Conservation (phyloP, 1,140 invertebrate genomes). For the Anastrepha obliqua region DNA sequence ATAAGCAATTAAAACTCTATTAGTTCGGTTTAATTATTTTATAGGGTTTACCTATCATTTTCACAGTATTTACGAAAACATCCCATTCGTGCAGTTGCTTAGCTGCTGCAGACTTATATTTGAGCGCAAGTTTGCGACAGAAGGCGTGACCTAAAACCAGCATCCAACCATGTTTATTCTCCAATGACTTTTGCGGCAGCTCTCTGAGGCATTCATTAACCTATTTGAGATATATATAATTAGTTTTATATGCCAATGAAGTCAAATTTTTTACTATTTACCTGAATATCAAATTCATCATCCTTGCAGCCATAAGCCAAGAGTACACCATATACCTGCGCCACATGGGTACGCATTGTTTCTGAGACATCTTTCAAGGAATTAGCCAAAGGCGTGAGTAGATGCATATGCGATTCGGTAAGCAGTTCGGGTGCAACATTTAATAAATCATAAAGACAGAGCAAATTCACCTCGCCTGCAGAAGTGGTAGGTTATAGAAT, state of each 20-base stretch:
- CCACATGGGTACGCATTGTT: conserved; percentile 67
- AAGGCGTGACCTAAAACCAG: conserved; percentile 70
- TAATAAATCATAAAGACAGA: conserved; percentile 70
- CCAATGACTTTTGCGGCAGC: conserved; percentile 67
- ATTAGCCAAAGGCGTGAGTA: conserved; percentile 66
- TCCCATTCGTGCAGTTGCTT: conserved; percentile 60
- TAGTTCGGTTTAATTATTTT: not conserved
- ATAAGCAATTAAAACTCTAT: not conserved
- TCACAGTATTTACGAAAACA: conserved; percentile 67
- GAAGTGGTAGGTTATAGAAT: not conserved
- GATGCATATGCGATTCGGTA: conserved; percentile 66
- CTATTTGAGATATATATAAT: conserved; percentile 37
- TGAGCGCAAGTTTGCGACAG: conserved; percentile 62
- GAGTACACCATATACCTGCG: conserved; percentile 70
- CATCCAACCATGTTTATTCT: conserved; percentile 72
- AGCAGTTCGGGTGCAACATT: conserved; percentile 69
- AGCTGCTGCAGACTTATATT: conserved; percentile 60
- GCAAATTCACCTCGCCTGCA: conserved; percentile 67
- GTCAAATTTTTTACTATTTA: conserved; percentile 9
- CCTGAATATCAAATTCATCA: conserved; percentile 67
- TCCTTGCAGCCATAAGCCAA: conserved; percentile 67
- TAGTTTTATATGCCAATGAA: not conserved
- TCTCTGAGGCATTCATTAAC: conserved; percentile 64
- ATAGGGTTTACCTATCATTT: conserved; percentile 63
- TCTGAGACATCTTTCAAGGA: conserved; percentile 72